Conservation (phyloP, 2,797 vertebrate genomes). For the Manis pentadactyla region DNA sequence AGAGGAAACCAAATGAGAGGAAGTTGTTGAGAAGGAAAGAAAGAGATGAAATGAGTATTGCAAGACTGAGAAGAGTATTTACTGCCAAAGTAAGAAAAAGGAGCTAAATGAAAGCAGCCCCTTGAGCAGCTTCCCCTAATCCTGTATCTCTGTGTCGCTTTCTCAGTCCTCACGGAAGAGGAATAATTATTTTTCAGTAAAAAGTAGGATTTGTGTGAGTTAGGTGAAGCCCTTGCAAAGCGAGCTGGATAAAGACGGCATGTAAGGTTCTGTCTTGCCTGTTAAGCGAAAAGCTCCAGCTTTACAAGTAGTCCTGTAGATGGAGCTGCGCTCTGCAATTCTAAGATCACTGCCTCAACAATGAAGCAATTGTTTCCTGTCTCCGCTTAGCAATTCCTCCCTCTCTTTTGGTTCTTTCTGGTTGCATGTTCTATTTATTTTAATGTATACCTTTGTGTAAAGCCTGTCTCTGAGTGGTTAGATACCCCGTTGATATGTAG, state of each 20-base stretch:
- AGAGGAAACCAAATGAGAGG: slow-evolving; percentile 77
- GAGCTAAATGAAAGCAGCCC: slow-evolving; percentile 57
- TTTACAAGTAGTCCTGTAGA: slow-evolving; percentile 92
- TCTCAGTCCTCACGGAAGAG: slow-evolving; percentile 68
- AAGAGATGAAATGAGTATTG: slow-evolving; percentile 73
- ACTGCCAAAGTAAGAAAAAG: slow-evolving; percentile 68
- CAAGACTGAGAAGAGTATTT: slow-evolving; percentile 69
- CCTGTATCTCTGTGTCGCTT: not conserved
- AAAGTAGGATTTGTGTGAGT: slow-evolving; percentile 47
- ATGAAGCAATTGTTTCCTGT: slow-evolving; percentile 91
- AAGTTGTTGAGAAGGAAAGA: slow-evolving; percentile 82
- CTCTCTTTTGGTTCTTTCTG: slow-evolving; percentile 85
- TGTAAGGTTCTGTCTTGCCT: not conserved
- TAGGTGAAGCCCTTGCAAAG: slow-evolving; percentile 1
- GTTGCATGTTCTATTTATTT: slow-evolving; percentile 91
- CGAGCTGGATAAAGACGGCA: not conserved
- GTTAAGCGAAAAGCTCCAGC: slow-evolving; percentile 61
- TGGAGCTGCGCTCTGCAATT: slow-evolving; percentile 95
- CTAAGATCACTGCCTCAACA: slow-evolving; percentile 86
- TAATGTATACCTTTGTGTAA: slow-evolving; percentile 90
- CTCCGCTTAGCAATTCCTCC: slow-evolving; percentile 84
- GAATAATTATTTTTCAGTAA: slow-evolving; percentile 73
- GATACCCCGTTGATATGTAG: slow-evolving; percentile 89
- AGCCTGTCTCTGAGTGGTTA: slow-evolving; percentile 88
- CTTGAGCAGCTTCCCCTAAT: not conserved